Evolutionary conservation across 1,140 invertebrate genomes (phyloP).

Genomic region (Listronotus bonariensis): DNA sequence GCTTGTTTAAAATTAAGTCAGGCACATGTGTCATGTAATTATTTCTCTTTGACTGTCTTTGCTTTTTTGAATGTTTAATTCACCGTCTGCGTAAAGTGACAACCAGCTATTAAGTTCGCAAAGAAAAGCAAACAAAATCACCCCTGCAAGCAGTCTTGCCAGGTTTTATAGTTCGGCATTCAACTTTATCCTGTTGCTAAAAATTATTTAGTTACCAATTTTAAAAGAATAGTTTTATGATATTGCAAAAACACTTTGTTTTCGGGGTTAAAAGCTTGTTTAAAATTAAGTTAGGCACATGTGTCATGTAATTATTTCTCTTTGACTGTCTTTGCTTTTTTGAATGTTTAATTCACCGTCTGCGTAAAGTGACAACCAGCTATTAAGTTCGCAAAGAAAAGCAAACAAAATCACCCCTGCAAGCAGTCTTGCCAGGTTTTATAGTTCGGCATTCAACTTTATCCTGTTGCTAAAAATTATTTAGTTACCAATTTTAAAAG

Average conservation of each 20-base stretch:
- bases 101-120: slow-evolving; percentile 20
- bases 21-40: slow-evolving; percentile 37
- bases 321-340: slow-evolving; percentile 3
- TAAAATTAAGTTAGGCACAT: slow-evolving; percentile 39
- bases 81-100: slow-evolving; percentile 19
- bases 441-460: too few relatives aligned
- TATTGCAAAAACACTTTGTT: too few relatives aligned
- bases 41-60: slow-evolving; percentile 16
- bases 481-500: too few relatives aligned
- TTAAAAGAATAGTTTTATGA: too few relatives aligned
- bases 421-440: too few relatives aligned
- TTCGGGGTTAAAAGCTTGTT: slow-evolving; percentile 22
- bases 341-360: slow-evolving; percentile 22
- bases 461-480: too few relatives aligned
- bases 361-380: slow-evolving; percentile 20
- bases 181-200: too few relatives aligned
- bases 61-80: slow-evolving; percentile 22
- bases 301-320: slow-evolving; percentile 36
- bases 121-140: slow-evolving; percentile 12
- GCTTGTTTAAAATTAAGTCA: slow-evolving; percentile 36
- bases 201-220: too few relatives aligned
- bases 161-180: too few relatives aligned
- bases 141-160: neutral
- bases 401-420: neutral
- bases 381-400: slow-evolving; percentile 27